Conservation (phyloP, 1,140 invertebrate species). For the Metopolophium dirhodum region DNA sequence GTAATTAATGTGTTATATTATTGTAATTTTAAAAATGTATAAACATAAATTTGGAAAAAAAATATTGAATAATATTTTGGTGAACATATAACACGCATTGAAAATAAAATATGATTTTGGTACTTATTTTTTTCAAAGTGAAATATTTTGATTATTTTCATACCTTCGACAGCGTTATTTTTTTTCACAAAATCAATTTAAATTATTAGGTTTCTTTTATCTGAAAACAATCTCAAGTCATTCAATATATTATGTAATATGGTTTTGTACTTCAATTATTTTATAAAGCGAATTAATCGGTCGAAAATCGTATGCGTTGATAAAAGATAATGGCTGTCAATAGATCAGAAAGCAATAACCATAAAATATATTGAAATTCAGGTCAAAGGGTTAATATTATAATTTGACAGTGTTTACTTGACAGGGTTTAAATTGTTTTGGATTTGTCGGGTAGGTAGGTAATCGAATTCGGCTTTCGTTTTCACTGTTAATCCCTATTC, state of each 20-base stretch:
- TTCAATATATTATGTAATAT: background rate
- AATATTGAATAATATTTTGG: background rate
- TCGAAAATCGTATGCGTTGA: background rate
- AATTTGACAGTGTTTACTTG: background rate
- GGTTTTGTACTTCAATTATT: background rate
- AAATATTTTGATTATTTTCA: background rate
- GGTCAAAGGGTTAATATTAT: background rate
- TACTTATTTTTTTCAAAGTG: background rate
- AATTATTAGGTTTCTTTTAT: background rate
- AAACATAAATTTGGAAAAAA: background rate
- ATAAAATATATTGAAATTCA: background rate
- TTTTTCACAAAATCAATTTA: constrained; percentile 8
- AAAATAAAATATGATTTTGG: background rate
- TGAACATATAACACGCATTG: background rate
- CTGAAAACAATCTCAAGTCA: background rate
- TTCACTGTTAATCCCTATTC: background rate
- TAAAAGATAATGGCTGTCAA: constrained; percentile 24
- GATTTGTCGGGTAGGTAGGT: background rate
- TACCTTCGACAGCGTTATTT: background rate
- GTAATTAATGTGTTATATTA: background rate
- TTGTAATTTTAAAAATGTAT: background rate
- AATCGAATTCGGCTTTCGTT: background rate
- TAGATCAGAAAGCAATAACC: background rate
- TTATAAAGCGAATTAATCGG: background rate
- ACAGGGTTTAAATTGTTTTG: background rate